Evolutionary conservation across 2,888 invertebrate species (phyloP).

Genomic region (Eucera pruinosa): DNA sequence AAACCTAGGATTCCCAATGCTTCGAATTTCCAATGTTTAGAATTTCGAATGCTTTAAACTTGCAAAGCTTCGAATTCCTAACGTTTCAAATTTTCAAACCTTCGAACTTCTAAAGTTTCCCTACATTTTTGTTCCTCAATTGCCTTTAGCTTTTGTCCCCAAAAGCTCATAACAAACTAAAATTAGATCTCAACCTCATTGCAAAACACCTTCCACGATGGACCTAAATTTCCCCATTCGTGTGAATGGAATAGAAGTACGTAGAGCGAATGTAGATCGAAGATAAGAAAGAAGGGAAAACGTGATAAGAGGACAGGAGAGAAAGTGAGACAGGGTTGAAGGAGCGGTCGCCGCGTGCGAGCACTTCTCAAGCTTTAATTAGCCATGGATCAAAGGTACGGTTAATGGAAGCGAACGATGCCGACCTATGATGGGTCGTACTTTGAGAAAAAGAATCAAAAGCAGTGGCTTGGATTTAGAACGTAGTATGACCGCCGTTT

Average conservation of each 20-base stretch:
- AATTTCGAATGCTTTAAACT: too few relatives aligned
- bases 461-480: constrained; percentile 21
- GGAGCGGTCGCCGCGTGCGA: constrained; percentile 34
- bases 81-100: too few relatives aligned
- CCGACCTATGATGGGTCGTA: constrained; percentile 38
- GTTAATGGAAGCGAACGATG: constrained; percentile 70
- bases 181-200: too few relatives aligned
- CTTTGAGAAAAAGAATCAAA: constrained; percentile 53
- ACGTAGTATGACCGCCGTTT: constrained; percentile 36
- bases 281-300: not conserved
- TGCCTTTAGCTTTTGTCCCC: too few relatives aligned
- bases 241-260: constrained; percentile 19
- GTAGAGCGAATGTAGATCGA: not conserved
- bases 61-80: too few relatives aligned
- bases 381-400: constrained; percentile 70
- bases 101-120: too few relatives aligned
- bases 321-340: constrained; percentile 11
- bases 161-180: too few relatives aligned
- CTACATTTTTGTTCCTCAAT: too few relatives aligned
- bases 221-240: constrained; percentile 22
- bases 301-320: constrained; percentile 1
- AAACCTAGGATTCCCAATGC: too few relatives aligned
- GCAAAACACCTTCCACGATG: too few relatives aligned
- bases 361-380: constrained; percentile 67
- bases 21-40: too few relatives aligned